Evolutionary conservation across 2,888 invertebrate species (phyloP).

Genomic region (Hyalella azteca): DNA sequence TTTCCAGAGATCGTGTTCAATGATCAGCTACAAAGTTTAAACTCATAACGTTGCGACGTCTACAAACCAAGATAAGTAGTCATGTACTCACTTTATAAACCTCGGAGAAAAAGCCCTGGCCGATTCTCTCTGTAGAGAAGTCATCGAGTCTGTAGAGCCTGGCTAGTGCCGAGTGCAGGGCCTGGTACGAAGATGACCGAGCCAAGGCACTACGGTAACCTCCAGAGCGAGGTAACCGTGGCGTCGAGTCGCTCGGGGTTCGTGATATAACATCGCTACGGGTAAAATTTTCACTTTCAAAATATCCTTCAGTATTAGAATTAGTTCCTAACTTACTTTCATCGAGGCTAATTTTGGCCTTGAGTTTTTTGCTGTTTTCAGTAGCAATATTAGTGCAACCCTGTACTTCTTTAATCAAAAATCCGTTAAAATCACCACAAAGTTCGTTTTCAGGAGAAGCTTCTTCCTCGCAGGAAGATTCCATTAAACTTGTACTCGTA

Average conservation of each 20-base stretch:
- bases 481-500: background rate
- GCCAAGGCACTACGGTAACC: conserved; percentile 43
- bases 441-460: background rate
- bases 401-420: background rate
- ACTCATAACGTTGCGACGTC: no score
- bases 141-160: conserved; percentile 91
- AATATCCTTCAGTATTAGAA: background rate
- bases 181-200: conserved; percentile 75
- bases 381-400: background rate
- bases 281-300: conserved; percentile 16
- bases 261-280: conserved; percentile 11
- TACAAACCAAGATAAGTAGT: no score
- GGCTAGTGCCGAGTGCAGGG: conserved; percentile 88
- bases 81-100: conserved; percentile 84
- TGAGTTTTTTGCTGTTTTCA: background rate
- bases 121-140: conserved; percentile 90
- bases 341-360: conserved; percentile 15
- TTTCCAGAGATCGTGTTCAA: no score
- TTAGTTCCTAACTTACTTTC: conserved; percentile 1
- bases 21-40: no score
- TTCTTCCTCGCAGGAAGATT: conserved; percentile 30
- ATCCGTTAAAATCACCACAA: background rate
- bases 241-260: background rate
- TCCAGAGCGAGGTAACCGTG: background rate
- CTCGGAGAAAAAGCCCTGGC: conserved; percentile 95